phyloP scores from a whole-genome alignment of 2,888 invertebrate genomes.

The Sceliomorpha sp. region DNA sequence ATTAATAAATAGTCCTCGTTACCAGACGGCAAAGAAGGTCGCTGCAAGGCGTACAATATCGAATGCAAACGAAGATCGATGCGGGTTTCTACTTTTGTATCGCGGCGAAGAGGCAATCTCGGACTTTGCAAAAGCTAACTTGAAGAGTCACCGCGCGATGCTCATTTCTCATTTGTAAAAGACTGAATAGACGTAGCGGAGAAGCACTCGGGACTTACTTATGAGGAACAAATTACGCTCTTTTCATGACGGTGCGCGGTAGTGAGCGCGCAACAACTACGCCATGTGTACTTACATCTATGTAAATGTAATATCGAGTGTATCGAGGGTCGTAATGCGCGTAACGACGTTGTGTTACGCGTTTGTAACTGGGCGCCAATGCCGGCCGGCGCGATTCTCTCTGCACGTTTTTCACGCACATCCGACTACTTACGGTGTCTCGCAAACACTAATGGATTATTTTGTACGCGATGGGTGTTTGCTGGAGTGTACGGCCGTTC shows the following conservation, averaged over 20 bases:
- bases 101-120: constrained; percentile 33
- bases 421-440: constrained; percentile 29
- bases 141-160: constrained; percentile 45
- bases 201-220: constrained; percentile 14
- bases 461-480: constrained; percentile 28
- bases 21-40: no score
- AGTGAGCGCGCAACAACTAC: constrained; percentile 23
- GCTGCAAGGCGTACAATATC: constrained; percentile 35
- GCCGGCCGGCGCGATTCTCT: constrained; percentile 9
- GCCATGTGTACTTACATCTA: constrained; percentile 22
- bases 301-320: constrained; percentile 13
- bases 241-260: constrained; percentile 40
- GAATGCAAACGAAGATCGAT: constrained; percentile 44
- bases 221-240: constrained; percentile 47
- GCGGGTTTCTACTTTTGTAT: constrained; percentile 39
- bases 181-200: constrained; percentile 40
- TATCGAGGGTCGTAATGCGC: constrained; percentile 10
- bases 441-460: constrained; percentile 45
- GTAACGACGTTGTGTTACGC: constrained; percentile 9
- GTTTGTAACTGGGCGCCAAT: constrained; percentile 10
- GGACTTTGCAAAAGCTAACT: constrained; percentile 37
- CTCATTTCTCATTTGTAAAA: constrained; percentile 54
- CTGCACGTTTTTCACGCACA: constrained; percentile 30
- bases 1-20: no score
- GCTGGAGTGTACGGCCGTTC: constrained; percentile 37